Base-by-base conservation (phyloP, 2,113 vertebrate species). In the Nansenia antarctica region DNA sequence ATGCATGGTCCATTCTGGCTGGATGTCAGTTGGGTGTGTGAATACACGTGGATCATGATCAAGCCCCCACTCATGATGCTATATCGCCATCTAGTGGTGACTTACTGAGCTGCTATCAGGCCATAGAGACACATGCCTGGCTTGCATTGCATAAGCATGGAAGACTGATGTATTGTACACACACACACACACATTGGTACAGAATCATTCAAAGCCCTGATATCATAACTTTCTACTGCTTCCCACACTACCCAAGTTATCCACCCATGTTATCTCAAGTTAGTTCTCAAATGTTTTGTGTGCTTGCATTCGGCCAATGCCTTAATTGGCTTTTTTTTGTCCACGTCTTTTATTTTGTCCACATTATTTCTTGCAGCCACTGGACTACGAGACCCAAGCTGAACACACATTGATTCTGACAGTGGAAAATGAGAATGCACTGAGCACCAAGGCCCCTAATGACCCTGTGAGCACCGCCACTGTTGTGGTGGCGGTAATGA, bases 311-410 rank as follows among this genome's bases (percentile, higher is more conserved):
- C 5, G 35, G 5, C 35, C 11, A 11, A 37, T 37, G 5, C 5
- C 11, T 18, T 12, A 20, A 0, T 24, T 2, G 5, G 35, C 11
- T 18, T 12, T 53, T 1, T 24, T 2, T 6, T 53, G 5, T 24
- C 22, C 9, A 6, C 7, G 18, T 20, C 27, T 3, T 62, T 9
- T 15, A 32, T 12, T 14, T 26, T 22, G 59, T 6, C 42, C 5
- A 14, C 15, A 35, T 0, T 52, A 35, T 65, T 3, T 35, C 29
- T 45, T 66, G 2, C 90, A 98, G 97, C 92, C 96, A 0, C 86
- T 98, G 78, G 96, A 98, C 86, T 94, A 92, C 2, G 97, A 99
- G 85, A 73, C 68, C 1, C 68, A 78, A 1, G 81, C 74, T 1
- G 86, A 77, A 37, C 79, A 96, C 1, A 52, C 67, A 47, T 89